phyloP scores from a whole-genome alignment of 64 coral and sea anemone species.

The Montipora cactus region DNA sequence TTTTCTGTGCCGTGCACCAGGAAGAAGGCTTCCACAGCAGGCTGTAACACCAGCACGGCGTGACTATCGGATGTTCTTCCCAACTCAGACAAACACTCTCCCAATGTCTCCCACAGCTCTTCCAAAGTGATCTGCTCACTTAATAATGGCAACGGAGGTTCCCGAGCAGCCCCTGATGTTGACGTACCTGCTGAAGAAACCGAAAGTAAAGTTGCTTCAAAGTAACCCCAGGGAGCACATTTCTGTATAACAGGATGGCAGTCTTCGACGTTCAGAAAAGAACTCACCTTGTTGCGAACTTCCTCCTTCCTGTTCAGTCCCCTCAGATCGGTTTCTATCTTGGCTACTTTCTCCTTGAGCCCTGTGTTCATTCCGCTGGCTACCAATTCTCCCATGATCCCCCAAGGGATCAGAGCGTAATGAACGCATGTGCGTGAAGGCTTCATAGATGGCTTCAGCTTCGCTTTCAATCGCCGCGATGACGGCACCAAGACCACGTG shows the following conservation, averaged over 20 bases:
- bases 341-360: constrained; percentile 8
- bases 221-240: no score
- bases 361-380: constrained; percentile 48
- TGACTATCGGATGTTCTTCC: constrained; percentile 91
- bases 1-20: constrained; percentile 96
- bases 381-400: constrained; percentile 18
- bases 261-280: not conserved
- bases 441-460: constrained; percentile 93
- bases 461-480: constrained; percentile 92
- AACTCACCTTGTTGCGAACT: constrained; percentile 16
- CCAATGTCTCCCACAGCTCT: constrained; percentile 93
- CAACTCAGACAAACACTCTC: constrained; percentile 90
- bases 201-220: not conserved
- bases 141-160: constrained; percentile 71
- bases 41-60: constrained; percentile 92
- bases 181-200: not conserved
- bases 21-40: constrained; percentile 97
- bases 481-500: constrained; percentile 92
- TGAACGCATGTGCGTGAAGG: constrained; percentile 82
- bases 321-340: constrained; percentile 22
- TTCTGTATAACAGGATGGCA: no score
- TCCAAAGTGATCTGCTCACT: constrained; percentile 89
- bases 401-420: constrained; percentile 39
- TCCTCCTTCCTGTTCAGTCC: constrained; percentile 21
- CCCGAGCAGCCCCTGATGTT: constrained; percentile 24